Base-by-base conservation (phyloP, 2,888 invertebrate genomes). In the Rapana venosa region DNA sequence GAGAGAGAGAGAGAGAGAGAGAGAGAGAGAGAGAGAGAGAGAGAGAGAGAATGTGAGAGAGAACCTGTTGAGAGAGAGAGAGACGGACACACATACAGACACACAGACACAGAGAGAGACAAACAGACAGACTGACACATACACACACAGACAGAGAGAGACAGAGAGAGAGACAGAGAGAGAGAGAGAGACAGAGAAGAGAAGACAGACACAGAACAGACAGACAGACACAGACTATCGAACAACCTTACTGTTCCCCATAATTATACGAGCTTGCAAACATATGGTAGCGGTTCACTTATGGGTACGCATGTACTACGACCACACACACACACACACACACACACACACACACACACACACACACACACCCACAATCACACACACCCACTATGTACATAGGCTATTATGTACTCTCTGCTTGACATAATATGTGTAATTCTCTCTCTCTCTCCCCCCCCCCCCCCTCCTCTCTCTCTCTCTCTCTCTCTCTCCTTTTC, bases 151-250 rank as follows among this genome's bases (percentile, higher is more conserved):
- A 30, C 17, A 13, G 77, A 26, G 77, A 30, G 77, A 20, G 32
- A 35, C 17, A 35, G 81, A 30, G 30, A 22, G n/a, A 30, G 13
- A 30, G 30, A 30, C 1, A 77, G 77, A 77, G 30, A 81, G 32
- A 81, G 30, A 47, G 22, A 66, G 26, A 70, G 70, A 70, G 36
- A 70, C 6, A 70, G 32, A 87, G 56, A n/a, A 20, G 30, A 36
- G 30, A 47, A 77, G 47, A 47, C 30, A 47, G 47, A 77, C 47
- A 87, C 47, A 87, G 77, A 77, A n/a, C n/a, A 87, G 47, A 87
- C 47, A 77, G 30, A 87, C 77, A 32, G 17, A 32, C 6, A 81
- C 1, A 35, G 35, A 81, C 1, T 26, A n/a, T 13, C n/a, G n/a
- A 13, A 77, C 30, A 77, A 1, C 20, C 26, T 30, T 26, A 47